Evolutionary conservation across 2,113 vertebrate genomes (phyloP), one percentile per base, ranked within the genome.

Genomic region (Melospiza melodia): DNA sequence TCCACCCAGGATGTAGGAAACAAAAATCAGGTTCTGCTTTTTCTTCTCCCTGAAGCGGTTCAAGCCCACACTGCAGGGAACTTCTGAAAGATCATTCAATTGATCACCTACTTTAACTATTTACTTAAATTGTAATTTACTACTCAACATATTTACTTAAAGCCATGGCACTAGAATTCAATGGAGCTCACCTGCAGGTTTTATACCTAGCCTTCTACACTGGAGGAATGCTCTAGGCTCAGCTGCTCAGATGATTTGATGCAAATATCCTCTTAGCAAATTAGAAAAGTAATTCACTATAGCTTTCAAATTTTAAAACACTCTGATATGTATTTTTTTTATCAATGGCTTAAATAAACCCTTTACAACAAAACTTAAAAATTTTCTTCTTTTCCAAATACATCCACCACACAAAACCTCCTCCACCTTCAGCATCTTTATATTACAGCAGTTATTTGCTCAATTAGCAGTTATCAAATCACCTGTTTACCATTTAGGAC

Each of bases 1-100:
- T 18, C n/a, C 5, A 77, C 6, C 2, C 9, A n/a, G 31, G 6
- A n/a, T 1, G 1, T 0, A 35, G 11, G 11, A 25, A 55, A 39
- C 22, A 68, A 81, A 68, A 76, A 9, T 1, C 37, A 52, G 3
- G 23, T 37, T n/a, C 43, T 35, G 8, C 5, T 54, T 28, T 28
- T 68, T 8, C 7, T 9, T 52, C 51, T 84, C 28, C 14, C 18
- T 57, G 13, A 65, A 59, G 3, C 2, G 5, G 19, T 37, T 66
- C 65, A 84, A 77, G 9, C 5, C 13, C 30, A 61, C 12, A 8
- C 17, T 35, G 3, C 28, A 85, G 11, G 13, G 27, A 67, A 20
- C 8, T 33, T 51, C 13, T 55, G 5, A 87, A 10, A 2, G 4
- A 67, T 31, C 41, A 74, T 31, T 80, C 27, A 46, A n/a, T 11